These are phyloP conservation scores for Amphimedon queenslandica DNA, from an alignment of 37 sponge, comb jelly and placozoan species.

Conservation along the genomic window DNA sequence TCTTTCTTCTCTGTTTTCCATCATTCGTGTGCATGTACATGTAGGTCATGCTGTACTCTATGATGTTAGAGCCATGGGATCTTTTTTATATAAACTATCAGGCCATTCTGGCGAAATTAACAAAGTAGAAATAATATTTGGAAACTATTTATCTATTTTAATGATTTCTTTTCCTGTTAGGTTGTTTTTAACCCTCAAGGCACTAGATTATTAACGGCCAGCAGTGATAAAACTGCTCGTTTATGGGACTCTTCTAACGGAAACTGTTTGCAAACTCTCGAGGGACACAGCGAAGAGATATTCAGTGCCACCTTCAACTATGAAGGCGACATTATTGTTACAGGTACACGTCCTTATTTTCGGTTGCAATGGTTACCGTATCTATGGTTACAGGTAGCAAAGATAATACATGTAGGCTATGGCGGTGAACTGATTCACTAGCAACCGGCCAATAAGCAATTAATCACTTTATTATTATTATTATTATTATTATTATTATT, in stretches of 20 bases:
- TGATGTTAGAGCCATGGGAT: slow-evolving; percentile 45
- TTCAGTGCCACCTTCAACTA: slow-evolving; percentile 97
- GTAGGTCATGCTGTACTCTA: slow-evolving; percentile 79
- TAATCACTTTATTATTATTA: no score
- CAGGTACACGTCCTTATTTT: slow-evolving; percentile 39
- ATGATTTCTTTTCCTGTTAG: slow-evolving; percentile 24
- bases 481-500: no score
- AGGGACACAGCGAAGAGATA: slow-evolving; percentile 95
- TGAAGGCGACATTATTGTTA: slow-evolving; percentile 91
- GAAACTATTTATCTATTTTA: neutral
- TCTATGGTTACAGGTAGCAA: slow-evolving; percentile 72
- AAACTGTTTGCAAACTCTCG: slow-evolving; percentile 81
- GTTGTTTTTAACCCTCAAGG: slow-evolving; percentile 92
- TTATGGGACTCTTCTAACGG: slow-evolving; percentile 82
- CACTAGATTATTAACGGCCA: slow-evolving; percentile 80
- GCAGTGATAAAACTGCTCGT: slow-evolving; percentile 90
- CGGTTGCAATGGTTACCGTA: neutral
- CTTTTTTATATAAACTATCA: slow-evolving; percentile 65
- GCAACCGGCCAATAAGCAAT: no score
- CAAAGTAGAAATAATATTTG: neutral
- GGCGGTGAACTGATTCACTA: no score
- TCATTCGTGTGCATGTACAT: no score
- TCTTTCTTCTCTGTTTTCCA: no score
- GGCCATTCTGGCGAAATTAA: slow-evolving; percentile 94
- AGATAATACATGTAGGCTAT: slow-evolving; percentile 98